Evolutionary conservation across 2,113 vertebrate genomes (phyloP).

Genomic region (Pagrus major): DNA sequence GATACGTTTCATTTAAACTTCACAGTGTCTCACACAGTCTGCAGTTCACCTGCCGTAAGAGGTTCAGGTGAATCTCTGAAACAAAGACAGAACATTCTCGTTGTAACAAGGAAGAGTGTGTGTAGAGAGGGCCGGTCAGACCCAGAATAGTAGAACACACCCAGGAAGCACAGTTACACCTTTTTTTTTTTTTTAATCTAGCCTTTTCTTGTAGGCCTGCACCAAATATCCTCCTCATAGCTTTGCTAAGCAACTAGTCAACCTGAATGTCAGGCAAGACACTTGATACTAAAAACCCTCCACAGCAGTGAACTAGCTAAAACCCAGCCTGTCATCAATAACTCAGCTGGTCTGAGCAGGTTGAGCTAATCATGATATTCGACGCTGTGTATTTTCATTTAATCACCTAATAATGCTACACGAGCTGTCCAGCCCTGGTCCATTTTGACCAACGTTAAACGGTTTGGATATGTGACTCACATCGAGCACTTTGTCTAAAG

Average conservation of each 20-base stretch:
- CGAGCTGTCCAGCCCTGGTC: not conserved
- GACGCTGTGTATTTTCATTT: conserved; percentile 28
- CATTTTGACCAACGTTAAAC: not conserved
- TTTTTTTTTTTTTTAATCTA: conserved; percentile 21
- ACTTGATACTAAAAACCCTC: conserved; percentile 12
- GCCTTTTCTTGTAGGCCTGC: conserved; percentile 56
- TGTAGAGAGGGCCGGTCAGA: conserved; percentile 41
- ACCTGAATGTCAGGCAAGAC: conserved; percentile 50
- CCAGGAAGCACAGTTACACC: conserved; percentile 63
- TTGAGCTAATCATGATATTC: conserved; percentile 3
- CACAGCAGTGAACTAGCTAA: not conserved
- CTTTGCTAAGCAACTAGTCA: conserved; percentile 29
- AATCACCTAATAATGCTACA: conserved; percentile 30
- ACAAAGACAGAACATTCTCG: conserved; percentile 30
- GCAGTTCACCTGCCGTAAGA: not conserved
- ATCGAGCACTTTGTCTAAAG: not conserved
- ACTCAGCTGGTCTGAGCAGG: not conserved
- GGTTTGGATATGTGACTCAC: not conserved
- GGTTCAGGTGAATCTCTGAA: not conserved
- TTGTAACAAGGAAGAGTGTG: conserved; percentile 34
- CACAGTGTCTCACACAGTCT: not conserved
- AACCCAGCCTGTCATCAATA: not conserved
- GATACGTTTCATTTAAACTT: not conserved
- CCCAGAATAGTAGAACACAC: conserved; percentile 67
- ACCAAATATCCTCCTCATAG: conserved; percentile 17